phyloP scores from a whole-genome alignment of 2,888 invertebrate genomes.

The Heterodera filipjevi region DNA sequence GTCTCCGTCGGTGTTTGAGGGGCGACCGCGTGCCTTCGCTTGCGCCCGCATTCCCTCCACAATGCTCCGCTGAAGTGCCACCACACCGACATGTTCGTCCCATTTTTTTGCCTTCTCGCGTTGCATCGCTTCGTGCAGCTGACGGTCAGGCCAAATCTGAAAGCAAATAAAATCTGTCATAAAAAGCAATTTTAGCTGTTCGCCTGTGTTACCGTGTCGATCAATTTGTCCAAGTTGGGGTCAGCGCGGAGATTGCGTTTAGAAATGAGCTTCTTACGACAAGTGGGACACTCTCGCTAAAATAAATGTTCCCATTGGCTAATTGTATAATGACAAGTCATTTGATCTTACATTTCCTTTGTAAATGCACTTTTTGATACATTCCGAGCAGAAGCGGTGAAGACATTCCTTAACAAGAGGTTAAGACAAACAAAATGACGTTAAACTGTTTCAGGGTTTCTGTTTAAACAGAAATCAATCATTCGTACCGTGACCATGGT shows the following conservation, averaged over 20 bases:
- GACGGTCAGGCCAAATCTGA: slow-evolving; percentile 69
- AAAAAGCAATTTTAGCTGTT: not conserved
- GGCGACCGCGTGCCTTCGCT: slow-evolving; percentile 16
- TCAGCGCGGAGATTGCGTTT: slow-evolving; percentile 91
- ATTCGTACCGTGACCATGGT: slow-evolving; percentile 85
- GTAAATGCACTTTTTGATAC: slow-evolving; percentile 92
- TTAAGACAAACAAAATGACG: not conserved
- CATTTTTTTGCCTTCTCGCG: slow-evolving; percentile 68
- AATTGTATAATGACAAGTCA: not conserved
- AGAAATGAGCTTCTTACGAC: slow-evolving; percentile 89
- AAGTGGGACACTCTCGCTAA: slow-evolving; percentile 29
- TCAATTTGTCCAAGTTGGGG: slow-evolving; percentile 93
- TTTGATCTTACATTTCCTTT: slow-evolving; percentile 78
- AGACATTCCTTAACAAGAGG: slow-evolving; percentile 67
- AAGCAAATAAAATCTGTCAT: not conserved
- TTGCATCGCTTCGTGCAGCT: slow-evolving; percentile 93
- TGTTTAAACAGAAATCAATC: not conserved
- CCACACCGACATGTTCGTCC: slow-evolving; percentile 20
- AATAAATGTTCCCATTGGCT: not conserved
- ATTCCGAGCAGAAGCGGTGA: slow-evolving; percentile 96
- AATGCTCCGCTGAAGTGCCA: slow-evolving; percentile 35
- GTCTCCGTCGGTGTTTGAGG: not conserved
- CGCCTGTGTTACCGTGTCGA: slow-evolving; percentile 80
- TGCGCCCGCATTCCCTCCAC: slow-evolving; percentile 39
- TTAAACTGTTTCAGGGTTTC: no score